phyloP scores from a whole-genome alignment of 2,888 invertebrate genomes.

The Ceraclea dissimilis region DNA sequence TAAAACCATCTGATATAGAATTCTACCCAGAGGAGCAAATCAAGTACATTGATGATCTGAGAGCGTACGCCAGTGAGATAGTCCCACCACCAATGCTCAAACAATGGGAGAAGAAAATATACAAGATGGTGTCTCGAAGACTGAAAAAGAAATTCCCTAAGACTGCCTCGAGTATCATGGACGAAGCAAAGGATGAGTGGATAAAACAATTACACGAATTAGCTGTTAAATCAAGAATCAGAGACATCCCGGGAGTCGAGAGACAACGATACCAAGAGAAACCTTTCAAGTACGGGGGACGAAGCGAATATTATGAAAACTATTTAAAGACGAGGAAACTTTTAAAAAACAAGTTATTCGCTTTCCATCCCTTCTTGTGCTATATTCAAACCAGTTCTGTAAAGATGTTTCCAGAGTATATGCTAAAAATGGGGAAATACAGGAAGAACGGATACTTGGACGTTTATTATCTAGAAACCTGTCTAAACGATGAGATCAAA shows the following conservation, averaged over 20 bases:
- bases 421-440: constrained; percentile 48
- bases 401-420: constrained; percentile 43
- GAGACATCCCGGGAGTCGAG: constrained; percentile 49
- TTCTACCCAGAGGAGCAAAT: constrained; percentile 42
- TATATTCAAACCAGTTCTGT: constrained; percentile 49
- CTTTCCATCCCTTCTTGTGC: constrained; percentile 57
- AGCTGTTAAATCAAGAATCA: constrained; percentile 57
- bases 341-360: constrained; percentile 49
- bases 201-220: constrained; percentile 52
- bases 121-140: constrained; percentile 46
- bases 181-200: constrained; percentile 52
- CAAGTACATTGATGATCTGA: constrained; percentile 47
- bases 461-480: constrained; percentile 35
- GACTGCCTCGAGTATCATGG: constrained; percentile 46
- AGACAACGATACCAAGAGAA: constrained; percentile 42
- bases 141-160: constrained; percentile 50
- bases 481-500: constrained; percentile 39
- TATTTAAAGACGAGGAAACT: constrained; percentile 51
- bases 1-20: constrained; percentile 14
- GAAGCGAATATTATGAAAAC: constrained; percentile 50
- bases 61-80: constrained; percentile 50
- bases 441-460: constrained; percentile 38
- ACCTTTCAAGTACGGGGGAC: constrained; percentile 54
- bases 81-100: constrained; percentile 54
- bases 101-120: constrained; percentile 54